A percentile compares a stretch with the other conserved stretches of the same genome.
These are phyloP conservation scores for Drosophila neotestacea DNA, from an alignment of 2,888 invertebrate species.

Conservation along the genomic window DNA sequence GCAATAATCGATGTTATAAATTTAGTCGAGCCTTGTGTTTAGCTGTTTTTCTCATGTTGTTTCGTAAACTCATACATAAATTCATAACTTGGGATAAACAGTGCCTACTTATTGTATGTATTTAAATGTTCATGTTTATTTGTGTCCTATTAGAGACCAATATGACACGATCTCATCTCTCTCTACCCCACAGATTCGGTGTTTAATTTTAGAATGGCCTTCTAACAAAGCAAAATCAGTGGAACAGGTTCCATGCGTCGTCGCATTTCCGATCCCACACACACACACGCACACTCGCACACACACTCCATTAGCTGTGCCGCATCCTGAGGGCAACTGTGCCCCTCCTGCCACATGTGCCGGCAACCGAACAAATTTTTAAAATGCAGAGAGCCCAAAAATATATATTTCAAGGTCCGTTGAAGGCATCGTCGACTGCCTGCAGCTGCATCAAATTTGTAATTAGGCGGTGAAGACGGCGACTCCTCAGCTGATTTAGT, in stretches of 20 bases:
- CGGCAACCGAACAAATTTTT: constrained; percentile 67
- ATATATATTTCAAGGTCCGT: constrained; percentile 61
- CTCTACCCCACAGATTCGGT: constrained; percentile 45
- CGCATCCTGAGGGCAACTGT: constrained; percentile 52
- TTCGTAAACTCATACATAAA: constrained; percentile 7
- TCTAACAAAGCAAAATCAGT: constrained; percentile 51
- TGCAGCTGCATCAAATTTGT: constrained; percentile 73
- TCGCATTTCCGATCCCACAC: constrained; percentile 52
- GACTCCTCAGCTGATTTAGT: constrained; percentile 58
- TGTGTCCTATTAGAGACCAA: constrained; percentile 56
- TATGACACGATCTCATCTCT: constrained; percentile 52
- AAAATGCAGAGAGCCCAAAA: constrained; percentile 37
- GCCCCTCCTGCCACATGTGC: constrained; percentile 53
- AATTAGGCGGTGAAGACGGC: constrained; percentile 58
- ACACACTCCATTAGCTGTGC: constrained; percentile 5
- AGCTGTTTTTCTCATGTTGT: background rate
- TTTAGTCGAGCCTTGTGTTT: background rate
- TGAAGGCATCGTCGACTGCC: constrained; percentile 58
- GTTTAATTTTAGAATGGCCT: constrained; percentile 66
- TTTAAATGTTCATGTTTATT: constrained; percentile 60
- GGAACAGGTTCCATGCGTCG: constrained; percentile 67
- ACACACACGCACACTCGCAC: constrained; percentile 2
- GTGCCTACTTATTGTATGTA: constrained; percentile 32
- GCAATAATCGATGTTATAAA: too few species aligned
- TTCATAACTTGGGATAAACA: constrained; percentile 25